A percentile compares a stretch with the other conserved stretches of the same genome.
phyloP scores from a whole-genome alignment of 2,113 vertebrate genomes.

The Myrmecobius fasciatus region DNA sequence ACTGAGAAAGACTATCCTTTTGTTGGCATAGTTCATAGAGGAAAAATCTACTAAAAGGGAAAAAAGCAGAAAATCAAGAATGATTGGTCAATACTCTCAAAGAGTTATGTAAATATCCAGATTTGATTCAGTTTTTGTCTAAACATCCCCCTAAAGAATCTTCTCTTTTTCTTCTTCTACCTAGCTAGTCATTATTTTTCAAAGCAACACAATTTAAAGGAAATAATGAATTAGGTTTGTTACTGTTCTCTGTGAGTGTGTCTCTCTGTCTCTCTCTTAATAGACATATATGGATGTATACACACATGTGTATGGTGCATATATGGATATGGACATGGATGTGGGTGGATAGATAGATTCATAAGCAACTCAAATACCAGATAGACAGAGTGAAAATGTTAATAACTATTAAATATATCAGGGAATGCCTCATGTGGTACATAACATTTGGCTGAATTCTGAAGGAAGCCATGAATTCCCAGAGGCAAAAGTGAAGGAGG shows the following conservation, averaged over 20 bases:
- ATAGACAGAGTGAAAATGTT: background rate
- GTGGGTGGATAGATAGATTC: background rate
- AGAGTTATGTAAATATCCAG: background rate
- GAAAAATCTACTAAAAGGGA: background rate
- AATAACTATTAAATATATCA: background rate
- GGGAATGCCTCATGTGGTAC: background rate
- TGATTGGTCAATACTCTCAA: background rate
- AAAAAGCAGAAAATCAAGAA: background rate
- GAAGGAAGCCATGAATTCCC: background rate
- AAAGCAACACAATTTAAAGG: background rate
- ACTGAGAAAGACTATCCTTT: background rate
- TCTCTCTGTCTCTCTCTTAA: background rate
- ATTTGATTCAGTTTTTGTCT: background rate
- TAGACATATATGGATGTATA: background rate
- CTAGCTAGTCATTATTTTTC: background rate
- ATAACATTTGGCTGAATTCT: background rate
- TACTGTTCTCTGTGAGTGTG: too few relatives aligned
- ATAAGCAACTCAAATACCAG: background rate
- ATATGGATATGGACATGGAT: background rate
- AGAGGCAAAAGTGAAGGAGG: background rate
- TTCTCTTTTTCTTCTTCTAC: background rate
- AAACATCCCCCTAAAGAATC: background rate
- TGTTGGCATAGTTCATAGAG: background rate
- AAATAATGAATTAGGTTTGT: background rate
- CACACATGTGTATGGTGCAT: background rate